Evolutionary conservation across 2,888 invertebrate genomes (phyloP).

Genomic region (Sinohyriopsis cumingii): DNA sequence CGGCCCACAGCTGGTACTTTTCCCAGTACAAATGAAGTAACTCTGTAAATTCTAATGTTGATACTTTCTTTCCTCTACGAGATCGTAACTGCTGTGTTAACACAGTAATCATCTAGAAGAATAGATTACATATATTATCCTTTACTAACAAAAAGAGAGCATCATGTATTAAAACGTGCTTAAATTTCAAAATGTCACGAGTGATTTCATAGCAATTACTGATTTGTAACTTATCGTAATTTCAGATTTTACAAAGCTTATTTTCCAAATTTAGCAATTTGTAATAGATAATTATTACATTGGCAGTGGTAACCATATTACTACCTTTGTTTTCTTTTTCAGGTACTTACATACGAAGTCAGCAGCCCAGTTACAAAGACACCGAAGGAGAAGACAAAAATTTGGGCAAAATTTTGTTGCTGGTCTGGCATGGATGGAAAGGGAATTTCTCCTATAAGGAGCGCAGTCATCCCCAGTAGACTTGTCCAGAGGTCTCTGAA

Average conservation of each 20-base stretch:
- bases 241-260: background rate
- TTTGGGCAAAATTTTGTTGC: conserved; percentile 22
- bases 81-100: conserved; percentile 57
- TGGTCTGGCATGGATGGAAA: conserved; percentile 26
- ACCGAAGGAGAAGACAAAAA: conserved; percentile 56
- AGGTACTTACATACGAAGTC: conserved; percentile 64
- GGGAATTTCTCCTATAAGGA: conserved; percentile 46
- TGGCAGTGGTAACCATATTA: no score
- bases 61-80: conserved; percentile 51
- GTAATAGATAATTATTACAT: background rate
- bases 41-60: conserved; percentile 56
- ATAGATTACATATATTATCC: background rate
- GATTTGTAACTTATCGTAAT: background rate
- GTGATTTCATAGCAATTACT: background rate
- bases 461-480: conserved; percentile 52
- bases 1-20: conserved; percentile 51
- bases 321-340: background rate
- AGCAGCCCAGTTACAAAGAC: conserved; percentile 62
- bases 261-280: background rate
- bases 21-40: conserved; percentile 58
- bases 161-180: background rate
- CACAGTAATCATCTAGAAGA: conserved; percentile 62
- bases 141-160: background rate
- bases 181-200: background rate
- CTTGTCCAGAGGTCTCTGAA: conserved; percentile 58